Base-by-base conservation (phyloP, 2,113 vertebrate species). In the Periophthalmus modestus region DNA sequence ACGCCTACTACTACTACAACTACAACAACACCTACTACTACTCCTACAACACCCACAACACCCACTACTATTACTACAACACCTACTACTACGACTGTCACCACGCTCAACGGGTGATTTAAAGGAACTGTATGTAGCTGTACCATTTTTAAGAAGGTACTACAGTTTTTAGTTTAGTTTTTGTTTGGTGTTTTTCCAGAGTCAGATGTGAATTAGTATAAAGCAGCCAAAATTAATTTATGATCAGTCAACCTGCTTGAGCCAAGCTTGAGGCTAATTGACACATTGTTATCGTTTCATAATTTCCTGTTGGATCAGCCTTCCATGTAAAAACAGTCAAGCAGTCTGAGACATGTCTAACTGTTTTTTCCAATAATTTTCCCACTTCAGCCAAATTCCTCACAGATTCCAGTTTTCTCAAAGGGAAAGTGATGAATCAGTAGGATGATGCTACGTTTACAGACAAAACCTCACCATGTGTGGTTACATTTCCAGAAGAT, bases 381-480 rank as follows among this genome's bases (percentile, higher is more conserved):
- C 72, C 76, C 34, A 24, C 77, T 77, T 80, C 66, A 80, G 52
- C 63, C 0, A 2, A 71, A 50, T 48, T 79, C 66, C 71, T 9
- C 50, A 69, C 70, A 75, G 74, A 88, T 85, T 88, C 81, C 65
- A 11, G 50, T 73, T 28, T 74, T 77, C 66, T 77, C 78, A 55
- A 2, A 50, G 55, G 71, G 57, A 59, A 61, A 68, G 58, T 33
- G 75, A 55, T 48, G 65, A 79, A 75, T 81, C 71, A 71, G 36
- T 71, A 50, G 52, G 48, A 54, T 34, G 72, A 50, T 34, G 24
- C 73, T 74, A 58, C 66, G 21, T 83, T 84, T 82, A 65, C 62
- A 75, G 57, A 23, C 39, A n/a, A 76, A 79, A 72, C 69, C 36
- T 71, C 24, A 24, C 68, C 61, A 34, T 66, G 66, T 78, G 81